A percentile compares a stretch with the other conserved stretches of the same genome.
These are phyloP conservation scores for Micrastur ruficollis DNA, from an alignment of 2,797 vertebrate genomes.

Conservation along the genomic window DNA sequence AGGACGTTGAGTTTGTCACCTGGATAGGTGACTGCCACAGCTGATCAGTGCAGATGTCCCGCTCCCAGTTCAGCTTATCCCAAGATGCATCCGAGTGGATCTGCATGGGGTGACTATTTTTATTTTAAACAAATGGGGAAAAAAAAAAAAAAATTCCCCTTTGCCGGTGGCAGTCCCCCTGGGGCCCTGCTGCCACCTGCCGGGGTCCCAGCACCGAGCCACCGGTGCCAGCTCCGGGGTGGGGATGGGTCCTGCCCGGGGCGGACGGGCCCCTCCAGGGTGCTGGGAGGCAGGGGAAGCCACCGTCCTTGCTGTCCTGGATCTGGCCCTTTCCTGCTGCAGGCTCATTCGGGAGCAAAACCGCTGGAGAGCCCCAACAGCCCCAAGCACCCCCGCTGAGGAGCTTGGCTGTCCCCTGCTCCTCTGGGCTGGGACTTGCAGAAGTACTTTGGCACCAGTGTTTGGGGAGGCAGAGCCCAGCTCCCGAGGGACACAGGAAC, in stretches of 20 bases:
- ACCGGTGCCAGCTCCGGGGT: accelerated
- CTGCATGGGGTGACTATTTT: not conserved
- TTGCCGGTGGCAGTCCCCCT: not conserved
- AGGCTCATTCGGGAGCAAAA: not conserved
- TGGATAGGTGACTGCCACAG: not conserved
- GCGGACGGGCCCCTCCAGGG: accelerated
- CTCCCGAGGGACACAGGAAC: not conserved
- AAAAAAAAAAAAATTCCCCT: no score
- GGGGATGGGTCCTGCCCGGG: accelerated
- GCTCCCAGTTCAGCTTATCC: not conserved
- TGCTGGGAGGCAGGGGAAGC: accelerated
- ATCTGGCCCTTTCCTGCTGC: not conserved
- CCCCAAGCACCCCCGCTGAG: not conserved
- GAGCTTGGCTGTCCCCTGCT: not conserved
- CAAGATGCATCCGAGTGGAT: not conserved
- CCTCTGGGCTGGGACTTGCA: no score
- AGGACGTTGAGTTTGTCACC: not conserved
- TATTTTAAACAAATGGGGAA: not conserved
- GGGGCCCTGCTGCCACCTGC: conserved; percentile 58
- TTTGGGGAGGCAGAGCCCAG: not conserved
- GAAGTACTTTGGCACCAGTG: not conserved
- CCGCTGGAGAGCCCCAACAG: not conserved
- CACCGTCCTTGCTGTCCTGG: not conserved
- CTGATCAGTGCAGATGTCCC: not conserved
- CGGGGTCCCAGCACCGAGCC: not conserved